Evolutionary conservation across 2,888 invertebrate species (phyloP).

Genomic region (Anodontia alba): DNA sequence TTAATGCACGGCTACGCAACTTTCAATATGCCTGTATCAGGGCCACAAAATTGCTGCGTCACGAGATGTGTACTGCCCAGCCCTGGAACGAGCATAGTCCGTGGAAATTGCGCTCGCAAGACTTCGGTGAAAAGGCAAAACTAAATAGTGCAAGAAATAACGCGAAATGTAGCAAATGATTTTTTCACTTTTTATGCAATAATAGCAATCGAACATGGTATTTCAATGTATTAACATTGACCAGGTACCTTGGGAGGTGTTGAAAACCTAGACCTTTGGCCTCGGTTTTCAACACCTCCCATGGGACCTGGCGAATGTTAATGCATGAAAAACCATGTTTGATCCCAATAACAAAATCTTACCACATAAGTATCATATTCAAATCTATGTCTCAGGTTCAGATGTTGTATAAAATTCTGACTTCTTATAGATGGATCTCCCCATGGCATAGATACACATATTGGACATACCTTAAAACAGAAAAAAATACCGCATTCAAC

Average conservation of each 20-base stretch:
- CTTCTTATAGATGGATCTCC: constrained; percentile 78
- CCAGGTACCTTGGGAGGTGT: not conserved
- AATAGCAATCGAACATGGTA: not conserved
- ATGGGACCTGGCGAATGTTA: no score
- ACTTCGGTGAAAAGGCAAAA: no score
- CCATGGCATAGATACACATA: constrained; percentile 84
- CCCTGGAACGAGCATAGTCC: no score
- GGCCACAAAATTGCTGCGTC: no score
- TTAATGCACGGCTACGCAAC: no score
- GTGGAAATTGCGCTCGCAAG: no score
- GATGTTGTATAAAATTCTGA: constrained; percentile 79
- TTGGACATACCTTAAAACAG: constrained; percentile 80
- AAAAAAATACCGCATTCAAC: not conserved
- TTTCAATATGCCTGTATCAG: no score
- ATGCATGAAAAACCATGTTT: no score
- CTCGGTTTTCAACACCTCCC: no score
- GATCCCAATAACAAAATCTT: no score
- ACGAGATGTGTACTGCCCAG: no score
- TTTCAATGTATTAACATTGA: not conserved
- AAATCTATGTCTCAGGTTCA: constrained; percentile 82
- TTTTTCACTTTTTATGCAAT: not conserved
- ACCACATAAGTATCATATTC: constrained; percentile 84
- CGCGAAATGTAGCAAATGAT: not conserved
- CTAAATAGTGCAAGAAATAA: no score
- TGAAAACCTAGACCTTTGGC: not conserved